phyloP scores from a whole-genome alignment of 2,888 invertebrate species.

The Parthenolecanium corni region DNA sequence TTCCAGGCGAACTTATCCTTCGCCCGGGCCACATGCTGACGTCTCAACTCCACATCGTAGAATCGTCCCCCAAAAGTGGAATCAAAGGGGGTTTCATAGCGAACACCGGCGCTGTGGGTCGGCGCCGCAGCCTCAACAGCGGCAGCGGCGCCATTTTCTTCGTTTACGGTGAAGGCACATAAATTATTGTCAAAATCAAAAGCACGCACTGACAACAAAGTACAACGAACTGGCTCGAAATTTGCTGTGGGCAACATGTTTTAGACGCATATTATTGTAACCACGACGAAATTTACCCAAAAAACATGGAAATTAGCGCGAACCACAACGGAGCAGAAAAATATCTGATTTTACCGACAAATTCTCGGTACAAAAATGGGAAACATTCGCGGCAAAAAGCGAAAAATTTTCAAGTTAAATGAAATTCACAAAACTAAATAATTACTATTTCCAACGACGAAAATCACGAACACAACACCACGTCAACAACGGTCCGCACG shows the following conservation, averaged over 20 bases:
- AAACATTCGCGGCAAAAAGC: too few relatives aligned
- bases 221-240: conserved; percentile 25
- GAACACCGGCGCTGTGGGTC: not conserved
- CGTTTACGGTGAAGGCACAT: conserved; percentile 10
- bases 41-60: not conserved
- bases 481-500: too few relatives aligned
- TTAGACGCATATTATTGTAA: conserved; percentile 1
- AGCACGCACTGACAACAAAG: conserved; percentile 17
- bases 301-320: too few relatives aligned
- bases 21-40: conserved; percentile 1
- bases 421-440: too few relatives aligned
- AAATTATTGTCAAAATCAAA: conserved; percentile 23
- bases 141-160: not conserved
- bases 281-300: too few relatives aligned
- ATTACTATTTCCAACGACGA: too few relatives aligned
- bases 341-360: too few relatives aligned
- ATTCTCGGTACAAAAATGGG: too few relatives aligned
- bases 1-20: conserved; percentile 12
- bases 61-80: not conserved
- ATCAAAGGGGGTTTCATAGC: not conserved
- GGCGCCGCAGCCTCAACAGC: not conserved
- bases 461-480: too few relatives aligned
- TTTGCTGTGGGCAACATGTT: conserved; percentile 20
- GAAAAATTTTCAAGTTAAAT: too few relatives aligned
- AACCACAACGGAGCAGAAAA: too few relatives aligned